Conservation (phyloP, 2,888 invertebrate species). For the Arrhopalites spinosus region DNA sequence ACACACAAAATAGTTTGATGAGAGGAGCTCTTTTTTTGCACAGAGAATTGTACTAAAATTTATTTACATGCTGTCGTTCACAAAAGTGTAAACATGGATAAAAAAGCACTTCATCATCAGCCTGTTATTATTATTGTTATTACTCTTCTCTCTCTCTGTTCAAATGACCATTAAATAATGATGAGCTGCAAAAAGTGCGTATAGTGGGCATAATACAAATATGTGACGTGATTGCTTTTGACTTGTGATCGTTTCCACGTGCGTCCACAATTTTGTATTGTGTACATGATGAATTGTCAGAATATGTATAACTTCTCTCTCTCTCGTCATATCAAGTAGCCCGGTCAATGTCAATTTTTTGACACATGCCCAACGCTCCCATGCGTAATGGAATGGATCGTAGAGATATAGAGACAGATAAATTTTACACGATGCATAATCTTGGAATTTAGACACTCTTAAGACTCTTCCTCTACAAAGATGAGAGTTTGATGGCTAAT, state of each 20-base stretch:
- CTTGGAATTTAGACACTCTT: background rate
- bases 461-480: background rate
- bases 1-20: no score
- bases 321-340: slow-evolving; percentile 7
- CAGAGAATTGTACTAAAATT: background rate
- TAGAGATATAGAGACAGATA: background rate
- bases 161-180: background rate
- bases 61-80: no score
- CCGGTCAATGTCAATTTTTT: slow-evolving; percentile 29
- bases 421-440: background rate
- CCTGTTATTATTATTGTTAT: background rate
- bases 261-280: background rate
- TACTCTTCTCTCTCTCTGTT: background rate
- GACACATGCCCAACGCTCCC: slow-evolving; percentile 26
- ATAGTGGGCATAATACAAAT: background rate
- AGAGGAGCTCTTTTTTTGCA: background rate
- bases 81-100: background rate
- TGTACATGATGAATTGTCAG: slow-evolving; percentile 21
- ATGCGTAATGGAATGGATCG: background rate
- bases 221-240: background rate
- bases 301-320: background rate
- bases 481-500: background rate
- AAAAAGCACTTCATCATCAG: background rate
- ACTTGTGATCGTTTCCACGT: slow-evolving; percentile 21
- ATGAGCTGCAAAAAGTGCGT: background rate